These are phyloP conservation scores for Vicugna pacos DNA, from an alignment of 2,113 vertebrate species.

Conservation along the genomic window DNA sequence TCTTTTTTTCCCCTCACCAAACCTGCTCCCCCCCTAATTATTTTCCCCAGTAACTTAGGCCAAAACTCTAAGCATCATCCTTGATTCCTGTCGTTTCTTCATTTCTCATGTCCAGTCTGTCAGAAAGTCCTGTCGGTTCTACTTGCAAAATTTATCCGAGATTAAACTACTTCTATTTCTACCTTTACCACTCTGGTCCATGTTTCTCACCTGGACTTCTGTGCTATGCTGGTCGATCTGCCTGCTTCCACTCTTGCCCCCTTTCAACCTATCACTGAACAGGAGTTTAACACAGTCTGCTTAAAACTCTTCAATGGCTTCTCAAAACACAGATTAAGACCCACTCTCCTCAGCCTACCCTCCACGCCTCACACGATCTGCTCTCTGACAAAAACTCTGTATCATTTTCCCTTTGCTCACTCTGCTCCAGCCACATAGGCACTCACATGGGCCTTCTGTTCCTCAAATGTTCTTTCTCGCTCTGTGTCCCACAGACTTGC, in stretches of 20 bases:
- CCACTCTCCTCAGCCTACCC: not conserved
- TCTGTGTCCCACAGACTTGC: not conserved
- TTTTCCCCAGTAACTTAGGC: not conserved
- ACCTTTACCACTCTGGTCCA: not conserved
- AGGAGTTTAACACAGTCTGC: constrained; percentile 11
- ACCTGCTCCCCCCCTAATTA: not conserved
- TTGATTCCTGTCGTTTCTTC: not conserved
- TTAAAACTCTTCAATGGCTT: constrained; percentile 30
- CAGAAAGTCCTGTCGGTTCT: not conserved
- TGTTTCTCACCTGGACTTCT: not conserved
- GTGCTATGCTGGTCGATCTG: not conserved
- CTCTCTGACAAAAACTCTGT: not conserved
- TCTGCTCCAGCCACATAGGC: not conserved
- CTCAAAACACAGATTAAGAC: not conserved
- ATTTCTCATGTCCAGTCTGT: not conserved
- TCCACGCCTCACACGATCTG: not conserved
- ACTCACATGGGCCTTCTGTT: not conserved
- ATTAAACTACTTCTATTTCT: not conserved
- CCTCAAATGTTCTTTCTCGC: not conserved
- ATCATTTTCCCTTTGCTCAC: not conserved
- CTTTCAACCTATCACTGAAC: not conserved
- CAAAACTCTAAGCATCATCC: not conserved
- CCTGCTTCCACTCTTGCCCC: not conserved
- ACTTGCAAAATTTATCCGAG: not conserved
- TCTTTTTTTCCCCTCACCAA: not conserved